phyloP scores from a whole-genome alignment of 1,140 invertebrate genomes.

The Drosophila ananassae region DNA sequence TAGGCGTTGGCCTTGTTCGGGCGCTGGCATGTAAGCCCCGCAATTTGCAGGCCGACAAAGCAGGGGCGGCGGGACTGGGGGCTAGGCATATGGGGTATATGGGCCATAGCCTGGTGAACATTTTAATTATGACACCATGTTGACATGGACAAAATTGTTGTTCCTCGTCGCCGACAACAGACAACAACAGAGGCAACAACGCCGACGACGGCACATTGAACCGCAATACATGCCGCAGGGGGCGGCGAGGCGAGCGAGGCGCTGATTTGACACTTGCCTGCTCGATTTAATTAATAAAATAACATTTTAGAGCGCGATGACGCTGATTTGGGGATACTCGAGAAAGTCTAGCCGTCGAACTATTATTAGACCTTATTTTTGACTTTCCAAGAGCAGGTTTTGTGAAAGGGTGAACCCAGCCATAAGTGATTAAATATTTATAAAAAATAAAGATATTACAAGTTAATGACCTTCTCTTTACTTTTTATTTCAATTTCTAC shows the following conservation, averaged over 20 bases:
- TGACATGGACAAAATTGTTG: conserved; percentile 80
- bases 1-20: conserved; percentile 44
- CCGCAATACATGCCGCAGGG: conserved; percentile 65
- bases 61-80: too few species aligned
- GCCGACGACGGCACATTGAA: conserved; percentile 64
- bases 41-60: conserved; percentile 51
- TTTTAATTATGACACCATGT: conserved; percentile 82
- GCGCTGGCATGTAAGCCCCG: conserved; percentile 42
- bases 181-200: conserved; percentile 1
- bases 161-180: conserved; percentile 25
- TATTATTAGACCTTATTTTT: conserved; percentile 20
- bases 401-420: too few species aligned
- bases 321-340: conserved; percentile 56
- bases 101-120: conserved; percentile 59
- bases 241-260: conserved; percentile 6
- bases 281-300: conserved; percentile 81
- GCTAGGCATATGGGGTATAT: conserved; percentile 1
- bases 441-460: too few species aligned
- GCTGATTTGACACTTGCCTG: conserved; percentile 78
- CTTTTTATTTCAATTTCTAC: too few species aligned
- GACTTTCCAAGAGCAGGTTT: not conserved
- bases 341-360: conserved; percentile 39
- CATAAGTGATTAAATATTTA: too few species aligned
- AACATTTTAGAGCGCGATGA: conserved; percentile 69
- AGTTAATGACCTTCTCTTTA: too few species aligned